Conservation (phyloP, 1,140 invertebrate species). For the Prorops nasuta region DNA sequence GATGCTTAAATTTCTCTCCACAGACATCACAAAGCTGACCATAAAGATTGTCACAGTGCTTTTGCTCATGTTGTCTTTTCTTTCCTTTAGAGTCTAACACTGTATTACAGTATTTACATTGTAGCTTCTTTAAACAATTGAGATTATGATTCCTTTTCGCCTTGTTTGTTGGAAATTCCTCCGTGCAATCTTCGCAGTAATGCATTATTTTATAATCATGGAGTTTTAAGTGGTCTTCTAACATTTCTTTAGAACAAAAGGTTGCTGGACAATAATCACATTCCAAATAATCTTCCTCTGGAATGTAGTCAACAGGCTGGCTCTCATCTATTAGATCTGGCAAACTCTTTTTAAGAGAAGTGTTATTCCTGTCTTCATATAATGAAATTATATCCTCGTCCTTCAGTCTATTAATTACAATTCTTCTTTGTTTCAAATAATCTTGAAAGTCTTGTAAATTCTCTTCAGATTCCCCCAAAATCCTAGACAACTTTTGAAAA, state of each 20-base stretch:
- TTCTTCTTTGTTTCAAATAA: constrained; percentile 50
- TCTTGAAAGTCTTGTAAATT: constrained; percentile 42
- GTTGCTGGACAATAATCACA: constrained; percentile 49
- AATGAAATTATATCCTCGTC: constrained; percentile 47
- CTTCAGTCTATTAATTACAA: constrained; percentile 44
- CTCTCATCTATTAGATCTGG: constrained; percentile 29
- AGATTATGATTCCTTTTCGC: constrained; percentile 45
- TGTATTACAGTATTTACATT: constrained; percentile 45
- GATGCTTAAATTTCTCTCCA: constrained; percentile 54
- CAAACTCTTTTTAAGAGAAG: constrained; percentile 21
- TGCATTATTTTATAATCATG: constrained; percentile 50
- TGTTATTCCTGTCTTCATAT: constrained; percentile 38
- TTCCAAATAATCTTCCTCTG: constrained; percentile 32
- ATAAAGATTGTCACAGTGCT: constrained; percentile 47
- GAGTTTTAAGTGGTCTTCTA: constrained; percentile 44
- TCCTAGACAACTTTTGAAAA: constrained; percentile 30
- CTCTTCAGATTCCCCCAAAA: constrained; percentile 33
- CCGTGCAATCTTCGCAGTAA: constrained; percentile 48
- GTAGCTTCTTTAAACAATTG: constrained; percentile 43
- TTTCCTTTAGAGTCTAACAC: constrained; percentile 49
- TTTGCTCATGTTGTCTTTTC: constrained; percentile 54
- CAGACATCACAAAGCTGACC: constrained; percentile 53
- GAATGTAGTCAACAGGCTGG: constrained; percentile 18
- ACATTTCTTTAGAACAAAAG: constrained; percentile 37
- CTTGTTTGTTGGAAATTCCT: constrained; percentile 48